Conservation (phyloP, 2,888 invertebrate genomes). For the Acrobeloides nanus region DNA sequence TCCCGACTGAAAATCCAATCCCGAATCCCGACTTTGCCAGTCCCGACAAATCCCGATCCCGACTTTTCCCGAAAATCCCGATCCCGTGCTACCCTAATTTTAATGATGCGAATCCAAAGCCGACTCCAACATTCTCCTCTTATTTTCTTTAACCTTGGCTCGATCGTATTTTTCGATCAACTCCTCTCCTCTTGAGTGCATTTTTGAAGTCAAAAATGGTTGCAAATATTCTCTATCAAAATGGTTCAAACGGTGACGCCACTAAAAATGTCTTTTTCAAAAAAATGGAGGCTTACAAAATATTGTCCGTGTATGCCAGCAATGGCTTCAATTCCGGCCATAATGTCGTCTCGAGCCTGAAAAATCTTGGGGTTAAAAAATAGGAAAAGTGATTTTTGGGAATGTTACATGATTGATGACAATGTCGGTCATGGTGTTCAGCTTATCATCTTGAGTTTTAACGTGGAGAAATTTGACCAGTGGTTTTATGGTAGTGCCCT, state of each 20-base stretch:
- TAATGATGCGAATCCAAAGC: too few relatives aligned
- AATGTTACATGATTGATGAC: slow-evolving; percentile 16
- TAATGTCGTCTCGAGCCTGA: slow-evolving; percentile 40
- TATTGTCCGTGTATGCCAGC: slow-evolving; percentile 35
- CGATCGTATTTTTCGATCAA: slow-evolving; percentile 19
- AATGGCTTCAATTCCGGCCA: slow-evolving; percentile 47
- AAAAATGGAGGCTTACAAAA: slow-evolving; percentile 16
- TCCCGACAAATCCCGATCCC: too few relatives aligned
- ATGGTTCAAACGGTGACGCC: slow-evolving; percentile 18
- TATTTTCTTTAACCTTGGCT: slow-evolving; percentile 2
- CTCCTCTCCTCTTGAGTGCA: slow-evolving; percentile 18
- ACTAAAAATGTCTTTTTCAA: slow-evolving; percentile 14
- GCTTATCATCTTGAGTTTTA: slow-evolving; percentile 57
- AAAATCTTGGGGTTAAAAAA: slow-evolving; percentile 8
- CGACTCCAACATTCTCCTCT: too few relatives aligned
- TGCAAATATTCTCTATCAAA: slow-evolving; percentile 25
- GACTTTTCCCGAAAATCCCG: too few relatives aligned
- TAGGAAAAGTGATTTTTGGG: not conserved
- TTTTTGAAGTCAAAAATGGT: slow-evolving; percentile 22
- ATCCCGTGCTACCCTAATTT: too few relatives aligned
- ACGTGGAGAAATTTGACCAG: slow-evolving; percentile 87
- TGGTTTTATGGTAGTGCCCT: slow-evolving; percentile 92
- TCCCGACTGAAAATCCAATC: too few relatives aligned
- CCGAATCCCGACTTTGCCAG: too few relatives aligned
- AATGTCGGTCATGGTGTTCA: slow-evolving; percentile 18